A percentile compares a stretch with the other conserved stretches of the same genome.
These are phyloP conservation scores for Melangyna quadrimaculata DNA, from an alignment of 2,888 invertebrate species.

Conservation along the genomic window DNA sequence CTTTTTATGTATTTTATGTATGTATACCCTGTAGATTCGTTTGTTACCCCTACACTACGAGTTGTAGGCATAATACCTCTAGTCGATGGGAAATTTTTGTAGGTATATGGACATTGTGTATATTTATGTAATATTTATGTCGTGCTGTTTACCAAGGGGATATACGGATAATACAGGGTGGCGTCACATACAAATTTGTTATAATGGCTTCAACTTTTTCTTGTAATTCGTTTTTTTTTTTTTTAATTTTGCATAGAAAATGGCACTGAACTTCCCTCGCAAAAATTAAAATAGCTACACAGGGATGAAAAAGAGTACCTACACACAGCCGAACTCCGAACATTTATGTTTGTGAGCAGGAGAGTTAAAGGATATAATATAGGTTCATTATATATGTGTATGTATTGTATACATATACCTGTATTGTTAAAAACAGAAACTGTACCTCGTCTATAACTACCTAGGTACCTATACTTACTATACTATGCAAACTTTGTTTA, in stretches of 20 bases:
- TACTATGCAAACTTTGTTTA: constrained; percentile 47
- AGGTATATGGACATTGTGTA: constrained; percentile 27
- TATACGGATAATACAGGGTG: constrained; percentile 62
- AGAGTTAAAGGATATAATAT: background rate
- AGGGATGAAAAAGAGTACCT: constrained; percentile 5
- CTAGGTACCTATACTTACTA: constrained; percentile 4
- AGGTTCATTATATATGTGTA: background rate
- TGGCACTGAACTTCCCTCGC: constrained; percentile 67
- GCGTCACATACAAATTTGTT: constrained; percentile 24
- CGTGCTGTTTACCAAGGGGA: constrained; percentile 58
- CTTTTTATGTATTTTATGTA: constrained; percentile 24
- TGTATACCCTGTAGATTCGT: constrained; percentile 30
- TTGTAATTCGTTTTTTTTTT: background rate
- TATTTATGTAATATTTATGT: constrained; percentile 65
- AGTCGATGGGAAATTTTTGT: constrained; percentile 56
- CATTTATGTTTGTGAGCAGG: background rate
- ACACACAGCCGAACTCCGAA: background rate
- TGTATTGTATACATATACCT: background rate
- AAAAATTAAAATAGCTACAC: constrained; percentile 1
- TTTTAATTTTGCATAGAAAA: constrained; percentile 25
- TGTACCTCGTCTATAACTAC: constrained; percentile 43
- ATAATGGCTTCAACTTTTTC: constrained; percentile 39
- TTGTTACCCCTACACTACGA: constrained; percentile 53
- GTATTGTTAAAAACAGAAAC: constrained; percentile 38
- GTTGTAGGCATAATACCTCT: background rate